Evolutionary conservation across 2,113 vertebrate species (phyloP), one percentile per base, ranked within the genome.

Genomic region (Tylochromis polylepis): DNA sequence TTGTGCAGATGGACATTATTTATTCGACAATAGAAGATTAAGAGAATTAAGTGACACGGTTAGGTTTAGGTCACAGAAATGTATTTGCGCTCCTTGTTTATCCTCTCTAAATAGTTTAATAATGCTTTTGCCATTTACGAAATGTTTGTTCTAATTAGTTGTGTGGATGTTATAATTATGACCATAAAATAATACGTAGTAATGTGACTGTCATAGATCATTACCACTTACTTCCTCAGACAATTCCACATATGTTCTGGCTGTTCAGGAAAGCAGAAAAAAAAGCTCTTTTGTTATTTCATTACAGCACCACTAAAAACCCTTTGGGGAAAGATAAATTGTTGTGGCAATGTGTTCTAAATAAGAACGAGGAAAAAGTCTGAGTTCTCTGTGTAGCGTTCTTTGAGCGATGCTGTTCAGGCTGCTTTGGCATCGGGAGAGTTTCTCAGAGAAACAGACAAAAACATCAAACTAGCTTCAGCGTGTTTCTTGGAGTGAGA

Each of bases 1-100:
- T 3, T 43, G 88, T 85, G 34, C 94, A 93, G 91, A 94, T 95
- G 92, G 92, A 92, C 82, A 24, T 90, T 93, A 86, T 90, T 90
- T 87, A 87, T 93, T 87, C 53, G 83, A 91, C 84, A 81, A 62
- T 60, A 16, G 46, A 84, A 60, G 67, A 90, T 87, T 88, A 83
- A 43, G 36, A 78, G 43, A 87, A 65, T 88, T 75, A 91, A 91
- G 79, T 29, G 62, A 85, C 62, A 78, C 83, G 31, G 89, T 88
- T 79, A 81, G 83, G 79, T 92, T 88, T 18, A 49, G 60, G 67
- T 79, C 55, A n/a, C 49, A 57, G 31, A 83, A 31, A 79, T 81
- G 59, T 46, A 41, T 89, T 86, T 78, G 20, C 3, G 59, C 60
- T 38, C 51, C 34, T 15, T 43, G 5, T 82, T 55, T 46, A n/a